phyloP scores from a whole-genome alignment of 92 coral and sea anemone species.

The Hydrozoanthus gracilis region DNA sequence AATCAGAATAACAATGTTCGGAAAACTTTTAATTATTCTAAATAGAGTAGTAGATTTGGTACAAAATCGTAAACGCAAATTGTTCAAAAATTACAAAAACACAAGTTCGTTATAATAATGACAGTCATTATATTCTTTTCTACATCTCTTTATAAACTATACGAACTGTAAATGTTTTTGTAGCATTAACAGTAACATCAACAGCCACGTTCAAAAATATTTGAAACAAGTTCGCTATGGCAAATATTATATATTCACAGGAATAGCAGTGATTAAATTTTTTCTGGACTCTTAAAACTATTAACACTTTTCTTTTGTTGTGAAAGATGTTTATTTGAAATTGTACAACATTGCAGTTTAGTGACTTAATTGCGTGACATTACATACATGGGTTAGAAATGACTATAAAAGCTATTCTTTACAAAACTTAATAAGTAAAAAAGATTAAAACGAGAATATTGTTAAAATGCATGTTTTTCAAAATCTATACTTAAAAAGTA shows the following conservation, averaged over 20 bases:
- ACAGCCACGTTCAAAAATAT: not conserved
- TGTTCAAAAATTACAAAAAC: not conserved
- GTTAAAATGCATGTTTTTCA: no score
- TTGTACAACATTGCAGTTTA: no score
- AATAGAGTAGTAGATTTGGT: not conserved
- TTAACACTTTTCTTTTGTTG: not conserved
- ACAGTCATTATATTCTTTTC: not conserved
- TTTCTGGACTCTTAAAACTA: constrained; percentile 6
- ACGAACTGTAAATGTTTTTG: not conserved
- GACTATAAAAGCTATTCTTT: no score
- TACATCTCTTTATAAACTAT: not conserved
- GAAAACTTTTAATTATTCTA: not conserved
- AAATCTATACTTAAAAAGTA: no score
- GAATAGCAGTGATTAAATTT: not conserved
- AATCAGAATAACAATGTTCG: not conserved
- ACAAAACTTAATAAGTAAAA: no score
- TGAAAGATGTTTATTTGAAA: no score
- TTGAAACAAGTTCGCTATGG: not conserved
- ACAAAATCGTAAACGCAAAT: not conserved
- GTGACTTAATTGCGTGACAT: no score
- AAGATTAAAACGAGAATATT: no score
- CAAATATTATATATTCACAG: not conserved
- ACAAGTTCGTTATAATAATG: not conserved
- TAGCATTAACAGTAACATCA: not conserved
- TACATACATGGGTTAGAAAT: no score